Base-by-base conservation (phyloP, 2,797 vertebrate species). In the Sciurus carolinensis region DNA sequence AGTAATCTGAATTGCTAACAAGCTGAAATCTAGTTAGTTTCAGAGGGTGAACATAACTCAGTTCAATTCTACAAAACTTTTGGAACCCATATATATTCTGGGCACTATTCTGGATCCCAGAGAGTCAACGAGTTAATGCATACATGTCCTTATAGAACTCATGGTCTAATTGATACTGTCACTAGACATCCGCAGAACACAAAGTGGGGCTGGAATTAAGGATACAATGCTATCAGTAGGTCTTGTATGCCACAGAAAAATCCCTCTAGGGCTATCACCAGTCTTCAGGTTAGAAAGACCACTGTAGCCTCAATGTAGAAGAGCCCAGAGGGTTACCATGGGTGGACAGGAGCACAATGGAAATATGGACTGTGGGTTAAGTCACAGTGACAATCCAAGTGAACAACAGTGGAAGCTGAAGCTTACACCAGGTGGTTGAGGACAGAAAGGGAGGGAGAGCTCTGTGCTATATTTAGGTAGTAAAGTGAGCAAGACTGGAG, bases 21-120 rank as follows among this genome's bases (percentile, higher is more conserved):
- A 95, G 69, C 67, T 79, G 22, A 83, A 90, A 87, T 62, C 73
- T 86, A 36, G 22, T 72, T 81, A 20, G 72, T 84, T 94, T 96
- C 59, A 91, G 33, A 84, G 30, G 22, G 11, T 75, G 8, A 87
- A 22, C 0, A 1, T 67, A 85, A 84, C 67, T 92, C 69, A 77
- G 28, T 54, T 82, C 44, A 86, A 77, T 71, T 80, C 52, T 64
- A 71, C 47, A 67, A 57, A 97, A 20, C 20, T 64, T 87, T 59
- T 0, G 3, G 30, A 73, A 64, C 20, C 20, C 57, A 7, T 59
- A 26, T 36, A 15, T n/a, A 52, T 76, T 44, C 57, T 80, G 28
- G 15, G n/a, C 39, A 77, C 76, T 42, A 59, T 84, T 89, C 80
- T 81, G 15, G n/a, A 91, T 50, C 28, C 42, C 73, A 67, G 76